phyloP scores from a whole-genome alignment of 2,888 invertebrate genomes.

The Philonicus albiceps region DNA sequence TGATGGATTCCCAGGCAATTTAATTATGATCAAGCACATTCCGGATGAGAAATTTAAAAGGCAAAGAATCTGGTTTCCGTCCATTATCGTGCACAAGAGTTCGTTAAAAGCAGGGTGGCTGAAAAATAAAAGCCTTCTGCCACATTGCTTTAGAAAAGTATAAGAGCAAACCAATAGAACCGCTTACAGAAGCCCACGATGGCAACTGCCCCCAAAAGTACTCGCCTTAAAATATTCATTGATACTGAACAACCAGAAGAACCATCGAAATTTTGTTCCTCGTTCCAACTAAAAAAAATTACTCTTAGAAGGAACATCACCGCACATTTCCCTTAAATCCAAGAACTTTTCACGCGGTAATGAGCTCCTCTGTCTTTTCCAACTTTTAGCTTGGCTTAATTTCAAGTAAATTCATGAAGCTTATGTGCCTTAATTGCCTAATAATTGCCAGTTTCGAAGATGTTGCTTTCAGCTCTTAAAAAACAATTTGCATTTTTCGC shows the following conservation, averaged over 20 bases:
- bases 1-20: not conserved
- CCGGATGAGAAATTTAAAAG: not conserved
- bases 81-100: not conserved
- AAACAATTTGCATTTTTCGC: constrained; percentile 11
- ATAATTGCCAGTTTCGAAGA: not conserved
- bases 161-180: not conserved
- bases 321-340: not conserved
- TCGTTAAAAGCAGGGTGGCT: not conserved
- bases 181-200: not conserved
- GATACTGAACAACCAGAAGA: not conserved
- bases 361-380: not conserved
- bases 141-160: not conserved
- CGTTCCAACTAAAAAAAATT: not conserved
- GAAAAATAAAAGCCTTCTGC: not conserved
- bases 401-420: not conserved
- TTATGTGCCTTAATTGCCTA: constrained; percentile 8
- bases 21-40: not conserved
- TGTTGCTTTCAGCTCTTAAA: constrained; percentile 2
- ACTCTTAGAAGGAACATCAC: not conserved
- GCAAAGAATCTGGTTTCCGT: not conserved
- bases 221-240: not conserved
- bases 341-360: not conserved
- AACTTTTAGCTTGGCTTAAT: not conserved
- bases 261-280: not conserved
- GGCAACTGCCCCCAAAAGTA: not conserved